phyloP scores from a whole-genome alignment of 2,113 vertebrate species.

The Hoplias malabaricus region DNA sequence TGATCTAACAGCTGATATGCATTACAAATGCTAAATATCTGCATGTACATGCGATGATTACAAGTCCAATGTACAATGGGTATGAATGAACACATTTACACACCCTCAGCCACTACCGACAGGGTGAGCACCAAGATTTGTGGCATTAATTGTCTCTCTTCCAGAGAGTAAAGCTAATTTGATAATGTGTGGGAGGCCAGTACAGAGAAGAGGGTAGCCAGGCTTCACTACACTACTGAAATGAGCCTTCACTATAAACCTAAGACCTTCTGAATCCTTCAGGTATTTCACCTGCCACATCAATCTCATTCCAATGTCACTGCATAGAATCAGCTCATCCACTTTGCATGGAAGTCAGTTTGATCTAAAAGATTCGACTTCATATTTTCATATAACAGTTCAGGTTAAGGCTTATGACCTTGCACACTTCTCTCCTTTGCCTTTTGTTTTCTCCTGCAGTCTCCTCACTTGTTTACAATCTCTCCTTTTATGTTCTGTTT shows the following conservation, averaged over 20 bases:
- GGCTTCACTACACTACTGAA: background rate
- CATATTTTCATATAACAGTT: too few relatives aligned
- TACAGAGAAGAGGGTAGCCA: slow-evolving; percentile 21
- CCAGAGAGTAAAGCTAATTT: slow-evolving; percentile 78
- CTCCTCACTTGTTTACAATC: background rate
- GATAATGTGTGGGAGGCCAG: slow-evolving; percentile 66
- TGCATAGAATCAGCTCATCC: background rate
- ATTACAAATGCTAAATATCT: too few relatives aligned
- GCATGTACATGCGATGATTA: too few relatives aligned
- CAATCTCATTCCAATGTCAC: background rate
- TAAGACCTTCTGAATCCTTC: background rate
- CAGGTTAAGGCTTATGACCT: background rate
- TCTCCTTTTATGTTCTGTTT: slow-evolving; percentile 3
- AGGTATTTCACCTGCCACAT: background rate
- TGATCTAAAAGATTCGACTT: background rate
- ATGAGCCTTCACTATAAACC: background rate
- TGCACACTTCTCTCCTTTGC: background rate
- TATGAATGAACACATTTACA: background rate
- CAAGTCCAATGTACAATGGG: too few relatives aligned
- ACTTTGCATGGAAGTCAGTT: background rate
- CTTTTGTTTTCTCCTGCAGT: background rate
- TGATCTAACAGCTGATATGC: too few relatives aligned
- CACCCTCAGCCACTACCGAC: slow-evolving; percentile 6
- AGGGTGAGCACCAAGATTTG: slow-evolving; percentile 66
- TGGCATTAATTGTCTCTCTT: slow-evolving; percentile 80